These are phyloP conservation scores for Scaptodrosophila lebanonensis DNA, from an alignment of 1,140 invertebrate genomes.

Conservation along the genomic window DNA sequence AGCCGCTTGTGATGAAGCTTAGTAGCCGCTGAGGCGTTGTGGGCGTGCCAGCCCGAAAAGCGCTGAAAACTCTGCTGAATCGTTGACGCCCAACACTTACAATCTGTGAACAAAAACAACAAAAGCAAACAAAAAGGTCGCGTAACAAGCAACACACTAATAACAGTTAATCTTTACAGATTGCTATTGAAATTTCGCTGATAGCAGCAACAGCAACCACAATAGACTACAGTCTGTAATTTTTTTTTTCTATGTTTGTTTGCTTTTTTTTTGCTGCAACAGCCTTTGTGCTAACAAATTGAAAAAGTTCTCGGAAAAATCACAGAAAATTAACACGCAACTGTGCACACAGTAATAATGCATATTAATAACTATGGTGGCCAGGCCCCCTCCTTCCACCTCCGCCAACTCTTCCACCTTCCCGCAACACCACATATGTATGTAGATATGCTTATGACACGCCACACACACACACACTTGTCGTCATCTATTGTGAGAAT, in stretches of 20 bases:
- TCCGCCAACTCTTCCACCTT: conserved; percentile 3
- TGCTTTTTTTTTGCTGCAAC: no score
- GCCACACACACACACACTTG: no score
- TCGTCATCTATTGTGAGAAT: no score
- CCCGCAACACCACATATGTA: conserved; percentile 4
- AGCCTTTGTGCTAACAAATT: conserved; percentile 49
- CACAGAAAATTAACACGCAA: conserved; percentile 74
- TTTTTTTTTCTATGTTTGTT: no score
- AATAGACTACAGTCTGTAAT: no score
- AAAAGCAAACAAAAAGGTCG: not conserved
- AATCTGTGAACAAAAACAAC: not conserved
- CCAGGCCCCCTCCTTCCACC: no score
- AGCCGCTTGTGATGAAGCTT: no score
- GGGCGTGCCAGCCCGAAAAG: no score
- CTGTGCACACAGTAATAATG: conserved; percentile 68
- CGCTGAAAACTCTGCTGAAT: no score
- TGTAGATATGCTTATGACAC: not conserved
- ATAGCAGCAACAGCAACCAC: no score
- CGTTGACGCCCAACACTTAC: no score
- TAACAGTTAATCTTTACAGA: conserved; percentile 38
- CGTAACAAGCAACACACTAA: conserved; percentile 22
- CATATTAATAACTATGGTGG: conserved; percentile 72
- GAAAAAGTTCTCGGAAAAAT: conserved; percentile 48
- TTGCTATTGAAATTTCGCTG: conserved; percentile 11
- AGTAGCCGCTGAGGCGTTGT: no score